Percentiles rank a stretch among this genome's conserved stretches.
Evolutionary conservation across 2,113 vertebrate genomes (phyloP).

Genomic region (Bos indicus): DNA sequence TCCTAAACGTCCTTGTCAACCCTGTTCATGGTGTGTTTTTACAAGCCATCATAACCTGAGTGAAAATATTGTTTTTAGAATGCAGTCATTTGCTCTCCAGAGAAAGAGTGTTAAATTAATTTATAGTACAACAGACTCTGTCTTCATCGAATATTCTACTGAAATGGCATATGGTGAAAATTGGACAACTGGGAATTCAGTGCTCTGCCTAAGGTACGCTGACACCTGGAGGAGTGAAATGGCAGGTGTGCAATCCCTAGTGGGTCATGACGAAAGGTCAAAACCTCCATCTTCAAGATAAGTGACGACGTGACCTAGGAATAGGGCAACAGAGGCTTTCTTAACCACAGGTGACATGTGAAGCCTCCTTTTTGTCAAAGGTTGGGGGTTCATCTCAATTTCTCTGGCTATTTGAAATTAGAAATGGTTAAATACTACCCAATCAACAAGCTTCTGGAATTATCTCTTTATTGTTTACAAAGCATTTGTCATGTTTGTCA

Average conservation of each 20-base stretch:
- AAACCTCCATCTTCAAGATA: background rate
- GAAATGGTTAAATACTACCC: background rate
- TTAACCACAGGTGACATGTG: background rate
- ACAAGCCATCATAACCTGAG: conserved; percentile 43
- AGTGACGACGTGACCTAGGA: background rate
- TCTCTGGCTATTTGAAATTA: background rate
- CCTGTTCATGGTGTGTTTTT: conserved; percentile 47
- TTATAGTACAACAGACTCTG: conserved; percentile 50
- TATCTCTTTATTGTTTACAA: background rate
- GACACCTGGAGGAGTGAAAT: conserved; percentile 3
- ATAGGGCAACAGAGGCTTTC: background rate
- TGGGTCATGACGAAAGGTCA: background rate
- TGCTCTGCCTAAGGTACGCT: background rate
- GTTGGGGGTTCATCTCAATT: background rate
- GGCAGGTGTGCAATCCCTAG: background rate
- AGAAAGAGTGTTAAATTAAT: conserved; percentile 55
- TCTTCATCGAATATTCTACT: background rate
- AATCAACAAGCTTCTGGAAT: background rate
- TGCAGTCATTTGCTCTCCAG: conserved; percentile 58
- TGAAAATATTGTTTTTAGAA: conserved; percentile 64
- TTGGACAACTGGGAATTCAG: conserved; percentile 42
- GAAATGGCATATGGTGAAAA: conserved; percentile 44
- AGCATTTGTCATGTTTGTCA: background rate
- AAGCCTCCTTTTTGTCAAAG: background rate
- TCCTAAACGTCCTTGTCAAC: conserved; percentile 33